Evolutionary conservation across 2,888 invertebrate genomes (phyloP).

Genomic region (Sinopyrophorus schimmeli): DNA sequence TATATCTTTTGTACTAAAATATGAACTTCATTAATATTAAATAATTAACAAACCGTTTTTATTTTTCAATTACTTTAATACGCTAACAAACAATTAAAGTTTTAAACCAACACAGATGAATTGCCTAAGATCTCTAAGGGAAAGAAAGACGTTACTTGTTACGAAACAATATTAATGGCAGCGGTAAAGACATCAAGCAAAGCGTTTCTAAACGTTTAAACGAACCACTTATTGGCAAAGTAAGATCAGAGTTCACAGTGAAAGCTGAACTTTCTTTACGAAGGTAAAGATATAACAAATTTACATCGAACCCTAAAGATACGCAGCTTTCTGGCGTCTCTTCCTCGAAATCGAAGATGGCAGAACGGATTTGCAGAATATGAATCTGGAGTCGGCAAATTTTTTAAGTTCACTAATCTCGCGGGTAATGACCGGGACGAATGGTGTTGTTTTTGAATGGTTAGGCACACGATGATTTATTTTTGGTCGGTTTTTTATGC

Average conservation of each 20-base stretch:
- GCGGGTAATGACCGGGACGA: conserved; percentile 24
- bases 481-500: conserved; percentile 17
- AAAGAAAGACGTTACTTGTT: conserved; percentile 8
- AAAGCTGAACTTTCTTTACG: conserved; percentile 17
- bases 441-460: conserved; percentile 19
- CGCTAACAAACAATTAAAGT: too few species aligned
- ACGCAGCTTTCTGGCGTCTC: too few species aligned
- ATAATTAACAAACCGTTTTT: too few species aligned
- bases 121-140: too few species aligned
- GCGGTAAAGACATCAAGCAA: conserved; percentile 5
- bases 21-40: too few species aligned
- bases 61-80: too few species aligned
- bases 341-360: too few species aligned
- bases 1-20: too few species aligned
- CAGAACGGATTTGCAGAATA: too few species aligned
- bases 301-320: too few species aligned
- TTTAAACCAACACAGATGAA: too few species aligned
- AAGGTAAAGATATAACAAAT: conserved; percentile 5
- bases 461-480: conserved; percentile 24
- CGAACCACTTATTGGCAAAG: conserved; percentile 16
- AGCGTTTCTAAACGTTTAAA: conserved; percentile 12
- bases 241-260: conserved; percentile 21
- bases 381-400: too few species aligned
- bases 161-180: conserved; percentile 11
- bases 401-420: conserved; percentile 21